Evolutionary conservation across 2,113 vertebrate genomes (phyloP), one percentile per base, ranked within the genome.

Genomic region (Marcusenius ussheri): DNA sequence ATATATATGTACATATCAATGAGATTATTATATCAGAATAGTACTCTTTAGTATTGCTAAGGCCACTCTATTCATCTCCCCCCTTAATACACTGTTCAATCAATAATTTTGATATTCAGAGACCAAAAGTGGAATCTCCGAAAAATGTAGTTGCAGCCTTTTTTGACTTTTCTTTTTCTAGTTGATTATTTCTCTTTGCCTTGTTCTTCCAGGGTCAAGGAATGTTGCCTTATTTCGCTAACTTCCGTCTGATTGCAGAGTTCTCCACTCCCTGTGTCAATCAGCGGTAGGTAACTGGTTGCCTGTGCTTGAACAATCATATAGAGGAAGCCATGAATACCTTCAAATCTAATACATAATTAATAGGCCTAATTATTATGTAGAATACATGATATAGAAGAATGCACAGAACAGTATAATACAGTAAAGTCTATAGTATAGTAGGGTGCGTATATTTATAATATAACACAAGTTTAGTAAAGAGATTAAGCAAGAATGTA

Each of bases 261-360:
- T 97, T 99, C 93, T 99, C 98, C 91, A 99, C 98, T 91, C 98
- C 98, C 31, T 99, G 98, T 94, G 98, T 99, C 93, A 99, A 99
- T 94, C 98, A 99, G 96, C 96, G 98, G 98, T 99, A 97, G 91
- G 98, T 97, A 89, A 80, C 74, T 39, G 31, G 31, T 39, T 77
- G 70, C 70, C 66, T 24, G 13, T 35, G 31, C 27, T 77, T 39
- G 27, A 77, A 77, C 70, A 77, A 2, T 77, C 35, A 27, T 66
- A 27, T n/a, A 11, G 62, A 35, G 74, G 31, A 80, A 39, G 17
- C 35, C 31, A 42, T 2, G 6, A 42, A 19, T 39, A 42, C 1
- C 11, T 42, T 80, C 3, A 70, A 70, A 31, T 31, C 9, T 80
- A 35, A 80, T 80, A 19, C 31, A 80, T 80, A 80, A 80, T 5